Evolutionary conservation across 2,113 vertebrate species (phyloP).

Genomic region (Megatriorchis doriae): DNA sequence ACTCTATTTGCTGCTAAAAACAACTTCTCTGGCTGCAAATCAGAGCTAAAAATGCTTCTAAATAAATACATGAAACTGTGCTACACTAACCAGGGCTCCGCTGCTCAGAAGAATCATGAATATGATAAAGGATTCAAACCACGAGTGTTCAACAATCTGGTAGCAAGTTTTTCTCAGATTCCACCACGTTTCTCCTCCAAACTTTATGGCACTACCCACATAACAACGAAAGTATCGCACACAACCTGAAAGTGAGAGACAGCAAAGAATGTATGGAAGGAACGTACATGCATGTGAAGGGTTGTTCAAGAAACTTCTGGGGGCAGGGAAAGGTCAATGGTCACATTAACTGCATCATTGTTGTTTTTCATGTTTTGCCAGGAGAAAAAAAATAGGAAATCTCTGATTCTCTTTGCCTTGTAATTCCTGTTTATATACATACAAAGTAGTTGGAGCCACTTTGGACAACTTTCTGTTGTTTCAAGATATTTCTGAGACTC

Average conservation of each 20-base stretch:
- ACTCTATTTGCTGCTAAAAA: neutral
- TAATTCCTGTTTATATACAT: neutral
- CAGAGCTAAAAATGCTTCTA: neutral
- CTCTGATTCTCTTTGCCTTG: neutral
- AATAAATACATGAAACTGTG: neutral
- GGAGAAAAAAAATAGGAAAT: neutral
- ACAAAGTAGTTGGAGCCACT: neutral
- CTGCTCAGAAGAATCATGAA: slow-evolving; percentile 99
- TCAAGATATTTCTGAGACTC: neutral
- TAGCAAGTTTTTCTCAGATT: slow-evolving; percentile 87
- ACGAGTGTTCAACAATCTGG: slow-evolving; percentile 93
- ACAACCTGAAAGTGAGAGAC: slow-evolving; percentile 74
- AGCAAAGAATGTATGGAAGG: neutral
- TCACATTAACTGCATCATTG: neutral
- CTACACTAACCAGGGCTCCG: slow-evolving; percentile 82
- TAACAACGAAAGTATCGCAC: slow-evolving; percentile 72
- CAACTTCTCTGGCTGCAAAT: neutral
- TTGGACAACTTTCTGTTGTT: neutral
- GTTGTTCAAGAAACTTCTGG: neutral
- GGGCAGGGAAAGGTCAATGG: fast-evolving
- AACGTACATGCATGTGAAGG: fast-evolving
- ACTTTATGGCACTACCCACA: slow-evolving; percentile 51
- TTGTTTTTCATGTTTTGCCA: neutral
- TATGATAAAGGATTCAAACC: slow-evolving; percentile 97
- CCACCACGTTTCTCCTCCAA: slow-evolving; percentile 80